Base-by-base conservation (phyloP, 2,797 vertebrate genomes). In the Margarornis squamiger region DNA sequence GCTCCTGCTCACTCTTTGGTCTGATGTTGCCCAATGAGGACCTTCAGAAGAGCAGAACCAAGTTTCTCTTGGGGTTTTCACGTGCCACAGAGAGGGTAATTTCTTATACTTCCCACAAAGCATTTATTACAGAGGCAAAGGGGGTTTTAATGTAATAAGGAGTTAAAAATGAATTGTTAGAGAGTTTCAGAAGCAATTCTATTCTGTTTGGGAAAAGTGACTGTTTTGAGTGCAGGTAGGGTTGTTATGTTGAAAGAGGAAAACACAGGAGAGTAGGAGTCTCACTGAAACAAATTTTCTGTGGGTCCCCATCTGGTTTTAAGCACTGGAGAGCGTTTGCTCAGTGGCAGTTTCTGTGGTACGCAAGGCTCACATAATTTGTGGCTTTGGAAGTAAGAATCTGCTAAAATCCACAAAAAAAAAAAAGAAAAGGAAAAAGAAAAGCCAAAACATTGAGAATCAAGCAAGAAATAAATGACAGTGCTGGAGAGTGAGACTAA, bases 131-230 rank as follows among this genome's bases (percentile, higher is more conserved):
- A 0, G 74, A 73, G 27, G 65, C 5, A 39, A 68, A 38, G 18
- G 15, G 30, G 9, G 1, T 5, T 12, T 79, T 51, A 5, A 22
- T 1, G 0, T 59, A 38, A 22, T 48, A 32, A 18, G 26, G 51
- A 48, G 19, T 39, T 39, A 73, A 86, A 75, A 75, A 87, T 12
- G 9, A 57, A 39, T 67, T 34, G 9, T 41, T 51, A 7, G 48
- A 65, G 63, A 41, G 46, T 87, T 93, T 96, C 49, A 77, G 86
- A 93, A 95, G 57, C 36, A 58, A 4, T 92, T 96, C 73, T 93
- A 34, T 96, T 83, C 89, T 94, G 1, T 77, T 65, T 63, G 55
- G 48, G 46, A 65, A 27, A 72, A 81, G 39, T 9, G 15, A 7
- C 19, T 74, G 26, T 58, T 75, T 27, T 55, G 58, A 51, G 7